Evolutionary conservation across 1,140 invertebrate species (phyloP).

Genomic region (Chrysoperla carnea): DNA sequence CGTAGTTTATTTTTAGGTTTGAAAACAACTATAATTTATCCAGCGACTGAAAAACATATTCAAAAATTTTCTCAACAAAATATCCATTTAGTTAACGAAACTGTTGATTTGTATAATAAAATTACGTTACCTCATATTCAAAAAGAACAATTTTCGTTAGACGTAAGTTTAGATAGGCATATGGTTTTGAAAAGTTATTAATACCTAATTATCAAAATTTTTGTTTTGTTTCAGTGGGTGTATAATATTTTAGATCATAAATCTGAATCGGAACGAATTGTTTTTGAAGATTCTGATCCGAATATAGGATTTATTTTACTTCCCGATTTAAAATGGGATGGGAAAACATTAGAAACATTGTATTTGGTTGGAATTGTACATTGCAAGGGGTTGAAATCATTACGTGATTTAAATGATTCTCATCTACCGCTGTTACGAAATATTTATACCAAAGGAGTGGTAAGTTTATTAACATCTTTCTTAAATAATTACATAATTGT

Average conservation of each 20-base stretch:
- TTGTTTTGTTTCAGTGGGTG: conserved; percentile 66
- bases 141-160: conserved; percentile 48
- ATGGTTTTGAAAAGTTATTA: conserved; percentile 2
- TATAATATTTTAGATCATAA: conserved; percentile 89
- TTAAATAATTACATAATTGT: too few relatives aligned
- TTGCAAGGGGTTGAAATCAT: conserved; percentile 52
- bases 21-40: conserved; percentile 75
- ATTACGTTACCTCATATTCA: conserved; percentile 62
- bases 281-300: conserved; percentile 66
- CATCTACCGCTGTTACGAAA: conserved; percentile 76
- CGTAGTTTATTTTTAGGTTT: conserved; percentile 40
- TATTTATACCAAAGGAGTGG: conserved; percentile 49
- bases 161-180: conserved; percentile 33
- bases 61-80: conserved; percentile 64
- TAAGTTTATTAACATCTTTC: conserved; percentile 22
- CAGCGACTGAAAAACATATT: conserved; percentile 83
- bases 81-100: conserved; percentile 64
- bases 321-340: conserved; percentile 92
- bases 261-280: conserved; percentile 70
- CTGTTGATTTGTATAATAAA: conserved; percentile 59
- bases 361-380: conserved; percentile 71
- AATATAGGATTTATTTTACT: conserved; percentile 72
- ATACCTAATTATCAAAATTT: conserved; percentile 1
- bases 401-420: conserved; percentile 58
- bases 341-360: conserved; percentile 50